Conservation (phyloP, 2,888 invertebrate genomes). For the Notocelia uddmanniana region DNA sequence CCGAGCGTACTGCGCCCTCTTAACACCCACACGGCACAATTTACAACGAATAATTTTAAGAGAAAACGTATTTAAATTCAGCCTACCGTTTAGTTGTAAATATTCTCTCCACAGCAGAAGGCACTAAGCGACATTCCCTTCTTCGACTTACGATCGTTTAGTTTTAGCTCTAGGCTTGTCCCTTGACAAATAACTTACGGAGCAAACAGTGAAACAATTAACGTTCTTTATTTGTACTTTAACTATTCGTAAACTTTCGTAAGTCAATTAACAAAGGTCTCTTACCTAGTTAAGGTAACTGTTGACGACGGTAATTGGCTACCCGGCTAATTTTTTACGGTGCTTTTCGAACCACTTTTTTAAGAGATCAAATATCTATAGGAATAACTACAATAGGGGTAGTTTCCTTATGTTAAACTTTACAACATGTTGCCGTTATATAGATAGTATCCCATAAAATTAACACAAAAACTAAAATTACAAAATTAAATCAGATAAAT, state of each 20-base stretch:
- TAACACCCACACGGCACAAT: not conserved
- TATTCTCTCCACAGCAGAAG: not conserved
- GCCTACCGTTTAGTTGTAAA: not conserved
- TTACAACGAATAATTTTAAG: not conserved
- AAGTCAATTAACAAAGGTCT: conserved; percentile 11
- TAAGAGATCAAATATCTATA: no score
- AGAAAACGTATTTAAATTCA: not conserved
- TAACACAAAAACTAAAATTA: no score
- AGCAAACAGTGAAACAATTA: conserved; percentile 32
- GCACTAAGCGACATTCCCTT: not conserved
- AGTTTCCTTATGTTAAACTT: no score
- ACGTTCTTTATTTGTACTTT: conserved; percentile 35
- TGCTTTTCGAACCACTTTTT: no score
- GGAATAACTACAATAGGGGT: no score
- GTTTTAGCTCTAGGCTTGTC: not conserved
- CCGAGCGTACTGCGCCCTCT: no score
- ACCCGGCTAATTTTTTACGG: not conserved
- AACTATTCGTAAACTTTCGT: conserved; percentile 20
- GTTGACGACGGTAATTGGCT: not conserved
- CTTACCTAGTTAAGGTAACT: conserved; percentile 9
- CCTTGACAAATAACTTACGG: conserved; percentile 20
- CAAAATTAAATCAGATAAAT: no score
- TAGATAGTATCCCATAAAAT: no score
- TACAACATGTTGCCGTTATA: no score
- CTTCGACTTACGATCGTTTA: not conserved